Conservation (phyloP, 2,113 vertebrate species). For the Megaceryle torquata region DNA sequence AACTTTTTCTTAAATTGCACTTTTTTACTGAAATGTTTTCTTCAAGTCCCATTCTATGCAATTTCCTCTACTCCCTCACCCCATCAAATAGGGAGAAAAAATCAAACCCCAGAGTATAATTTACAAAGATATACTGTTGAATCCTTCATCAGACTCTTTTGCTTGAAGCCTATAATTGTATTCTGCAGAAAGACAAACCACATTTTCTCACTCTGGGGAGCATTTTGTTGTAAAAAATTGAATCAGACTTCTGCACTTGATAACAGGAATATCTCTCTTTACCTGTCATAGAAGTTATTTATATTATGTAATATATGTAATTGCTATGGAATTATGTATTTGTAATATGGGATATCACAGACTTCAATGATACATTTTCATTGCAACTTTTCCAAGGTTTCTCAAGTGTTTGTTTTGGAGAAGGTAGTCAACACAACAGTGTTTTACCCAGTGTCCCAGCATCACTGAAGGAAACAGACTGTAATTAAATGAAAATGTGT, state of each 20-base stretch:
- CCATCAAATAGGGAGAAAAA: neutral
- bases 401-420: neutral
- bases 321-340: neutral
- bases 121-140: neutral
- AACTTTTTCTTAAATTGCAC: neutral
- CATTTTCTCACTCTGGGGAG: constrained; percentile 20
- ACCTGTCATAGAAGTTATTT: neutral
- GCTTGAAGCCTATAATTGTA: constrained; percentile 25
- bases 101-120: neutral
- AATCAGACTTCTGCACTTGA: neutral
- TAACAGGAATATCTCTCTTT: neutral
- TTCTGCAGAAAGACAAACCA: constrained; percentile 20
- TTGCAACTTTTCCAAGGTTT: neutral
- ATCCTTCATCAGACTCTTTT: neutral
- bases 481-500: neutral
- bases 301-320: neutral
- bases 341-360: neutral
- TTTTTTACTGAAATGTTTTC: neutral
- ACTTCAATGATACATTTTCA: neutral
- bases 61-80: neutral
- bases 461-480: neutral
- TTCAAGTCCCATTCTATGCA: neutral
- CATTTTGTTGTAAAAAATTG: neutral
- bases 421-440: neutral
- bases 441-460: neutral